Evolutionary conservation across 2,797 vertebrate species (phyloP).

Genomic region (Centroberyx gerrardi): DNA sequence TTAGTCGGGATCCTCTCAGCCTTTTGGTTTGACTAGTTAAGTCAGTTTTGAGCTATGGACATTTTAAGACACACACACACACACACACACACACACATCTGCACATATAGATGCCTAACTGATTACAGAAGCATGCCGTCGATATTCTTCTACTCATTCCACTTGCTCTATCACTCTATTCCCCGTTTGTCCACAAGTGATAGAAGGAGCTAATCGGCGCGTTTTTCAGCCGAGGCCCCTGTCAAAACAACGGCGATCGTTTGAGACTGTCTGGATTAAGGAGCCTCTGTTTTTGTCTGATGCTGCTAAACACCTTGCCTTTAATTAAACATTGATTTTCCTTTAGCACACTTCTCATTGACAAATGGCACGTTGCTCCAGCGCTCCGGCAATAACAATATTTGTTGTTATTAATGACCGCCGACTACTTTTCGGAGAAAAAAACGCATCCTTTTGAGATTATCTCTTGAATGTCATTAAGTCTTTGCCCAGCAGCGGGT

Average conservation of each 20-base stretch:
- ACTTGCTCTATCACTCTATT: background rate
- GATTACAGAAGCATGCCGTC: background rate
- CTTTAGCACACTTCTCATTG: slow-evolving; percentile 63
- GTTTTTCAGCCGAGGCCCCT: slow-evolving; percentile 26
- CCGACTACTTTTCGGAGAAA: slow-evolving; percentile 25
- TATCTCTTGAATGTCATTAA: slow-evolving; percentile 30
- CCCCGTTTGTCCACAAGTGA: slow-evolving; percentile 31
- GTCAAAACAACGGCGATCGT: slow-evolving; percentile 25
- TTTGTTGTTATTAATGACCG: slow-evolving; percentile 67
- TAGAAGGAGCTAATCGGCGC: slow-evolving; percentile 39
- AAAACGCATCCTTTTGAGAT: slow-evolving; percentile 18
- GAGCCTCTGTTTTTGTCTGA: slow-evolving; percentile 56
- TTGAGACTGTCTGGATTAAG: slow-evolving; percentile 59
- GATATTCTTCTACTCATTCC: slow-evolving; percentile 1
- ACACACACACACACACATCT: slow-evolving; percentile 4
- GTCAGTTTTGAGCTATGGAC: background rate
- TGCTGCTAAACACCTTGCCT: slow-evolving; percentile 73
- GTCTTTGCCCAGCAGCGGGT: slow-evolving; percentile 26
- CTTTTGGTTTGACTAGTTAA: background rate
- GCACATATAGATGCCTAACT: background rate
- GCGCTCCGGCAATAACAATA: slow-evolving; percentile 61
- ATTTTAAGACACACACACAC: background rate
- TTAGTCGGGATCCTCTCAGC: slow-evolving; percentile 13
- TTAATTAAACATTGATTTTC: slow-evolving; percentile 84
- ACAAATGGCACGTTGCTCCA: slow-evolving; percentile 71